Conservation (phyloP, 2,888 invertebrate species). For the Drosophila trichaetosa region DNA sequence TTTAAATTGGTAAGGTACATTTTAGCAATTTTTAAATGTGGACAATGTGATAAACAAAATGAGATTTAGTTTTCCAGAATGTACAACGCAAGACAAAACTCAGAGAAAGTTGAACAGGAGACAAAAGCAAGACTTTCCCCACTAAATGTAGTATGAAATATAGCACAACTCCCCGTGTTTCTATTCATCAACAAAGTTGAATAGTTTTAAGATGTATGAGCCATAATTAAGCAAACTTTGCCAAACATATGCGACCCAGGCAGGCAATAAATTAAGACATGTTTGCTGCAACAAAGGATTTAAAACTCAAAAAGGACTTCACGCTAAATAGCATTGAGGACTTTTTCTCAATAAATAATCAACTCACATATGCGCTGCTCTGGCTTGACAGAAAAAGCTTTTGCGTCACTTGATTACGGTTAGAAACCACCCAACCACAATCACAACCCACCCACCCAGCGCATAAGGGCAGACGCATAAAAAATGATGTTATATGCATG, state of each 20-base stretch:
- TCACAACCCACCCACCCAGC: slow-evolving; percentile 15
- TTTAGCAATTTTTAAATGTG: slow-evolving; percentile 24
- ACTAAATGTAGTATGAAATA: slow-evolving; percentile 2
- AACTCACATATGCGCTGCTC: slow-evolving; percentile 49
- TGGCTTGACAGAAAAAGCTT: slow-evolving; percentile 48
- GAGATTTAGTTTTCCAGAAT: not conserved
- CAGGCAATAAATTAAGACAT: slow-evolving; percentile 66
- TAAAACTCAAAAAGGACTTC: slow-evolving; percentile 40
- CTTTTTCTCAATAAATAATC: slow-evolving; percentile 67
- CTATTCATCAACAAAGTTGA: not conserved
- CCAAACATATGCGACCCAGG: slow-evolving; percentile 59
- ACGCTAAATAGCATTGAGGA: slow-evolving; percentile 31
- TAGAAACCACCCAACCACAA: slow-evolving; percentile 25
- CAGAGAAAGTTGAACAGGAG: not conserved
- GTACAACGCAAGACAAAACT: not conserved
- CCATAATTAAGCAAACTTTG: slow-evolving; percentile 57
- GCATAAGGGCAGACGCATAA: slow-evolving; percentile 53
- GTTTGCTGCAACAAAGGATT: slow-evolving; percentile 56
- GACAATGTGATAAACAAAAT: slow-evolving; percentile 27
- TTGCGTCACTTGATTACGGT: slow-evolving; percentile 69
- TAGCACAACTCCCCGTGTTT: not conserved
- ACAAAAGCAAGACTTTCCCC: not conserved
- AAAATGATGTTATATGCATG: slow-evolving; percentile 81
- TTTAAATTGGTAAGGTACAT: slow-evolving; percentile 3
- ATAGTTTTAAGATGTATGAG: slow-evolving; percentile 45